Conservation (phyloP, 2,888 invertebrate species). For the Palloptera scutellata region DNA sequence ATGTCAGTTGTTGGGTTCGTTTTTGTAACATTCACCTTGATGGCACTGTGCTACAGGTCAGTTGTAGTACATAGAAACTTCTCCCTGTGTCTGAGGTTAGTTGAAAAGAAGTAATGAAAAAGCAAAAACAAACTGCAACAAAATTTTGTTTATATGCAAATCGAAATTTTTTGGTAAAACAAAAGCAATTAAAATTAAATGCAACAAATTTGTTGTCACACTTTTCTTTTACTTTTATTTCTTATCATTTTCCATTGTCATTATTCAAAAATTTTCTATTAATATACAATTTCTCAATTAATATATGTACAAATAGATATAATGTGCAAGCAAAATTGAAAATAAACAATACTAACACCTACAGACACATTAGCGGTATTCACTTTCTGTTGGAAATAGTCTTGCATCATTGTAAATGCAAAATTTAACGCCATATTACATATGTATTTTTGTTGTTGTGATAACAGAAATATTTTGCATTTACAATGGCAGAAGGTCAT, state of each 20-base stretch:
- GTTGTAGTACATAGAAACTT: conserved; percentile 98
- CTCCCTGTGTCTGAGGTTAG: conserved; percentile 98
- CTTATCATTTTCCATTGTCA: conserved; percentile 22
- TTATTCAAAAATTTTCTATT: conserved; percentile 15
- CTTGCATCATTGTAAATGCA: too few species aligned
- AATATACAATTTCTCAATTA: conserved; percentile 14
- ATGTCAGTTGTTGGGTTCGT: conserved; percentile 99
- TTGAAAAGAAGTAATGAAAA: conserved; percentile 80
- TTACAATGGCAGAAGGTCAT: too few species aligned
- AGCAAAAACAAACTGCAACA: conserved; percentile 51
- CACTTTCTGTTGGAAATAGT: too few species aligned
- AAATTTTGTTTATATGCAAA: conserved; percentile 21
- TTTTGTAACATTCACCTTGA: conserved; percentile 97
- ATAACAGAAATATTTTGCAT: too few species aligned
- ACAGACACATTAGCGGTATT: too few species aligned
- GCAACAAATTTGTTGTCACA: conserved; percentile 31
- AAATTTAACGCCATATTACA: too few species aligned
- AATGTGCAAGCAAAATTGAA: conserved; percentile 21
- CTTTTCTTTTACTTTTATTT: conserved; percentile 38
- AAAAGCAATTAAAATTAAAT: conserved; percentile 37
- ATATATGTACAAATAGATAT: conserved; percentile 21
- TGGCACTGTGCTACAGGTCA: conserved; percentile 99
- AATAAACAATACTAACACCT: neutral
- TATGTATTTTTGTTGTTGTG: too few species aligned
- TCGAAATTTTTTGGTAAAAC: conserved; percentile 30